Base-by-base conservation (phyloP, 2,888 invertebrate genomes). In the Sarcophaga caerulescens region DNA sequence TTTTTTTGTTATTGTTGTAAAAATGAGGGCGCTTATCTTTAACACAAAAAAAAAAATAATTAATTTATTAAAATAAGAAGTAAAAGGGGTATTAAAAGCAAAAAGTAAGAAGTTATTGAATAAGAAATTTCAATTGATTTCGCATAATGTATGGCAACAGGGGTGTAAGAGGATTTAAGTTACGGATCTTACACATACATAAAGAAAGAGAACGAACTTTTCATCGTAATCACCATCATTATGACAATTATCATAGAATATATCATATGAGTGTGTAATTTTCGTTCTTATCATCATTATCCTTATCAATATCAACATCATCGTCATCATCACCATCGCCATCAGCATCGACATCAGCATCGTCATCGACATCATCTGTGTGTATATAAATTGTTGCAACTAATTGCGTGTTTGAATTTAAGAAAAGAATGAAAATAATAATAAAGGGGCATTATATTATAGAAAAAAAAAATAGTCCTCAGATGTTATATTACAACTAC, bases 331-430 rank as follows among this genome's bases (percentile, higher is more conserved):
- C 65, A 19, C 21, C 77, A 59, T 44, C 52, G 57, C 17, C 65
- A 59, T 65, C 70, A 57, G 35, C 35, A 74, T 78, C 71, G 47
- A 14, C 59, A 77, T 71, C 66, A 62, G 52, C 45, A 79, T 69
- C 10, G 14, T n/a, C 23, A 60, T 19, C 68, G 45, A 23, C 57
- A 76, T 59, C 65, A 45, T 76, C 59, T 52, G 52, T 52, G 5
- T 17, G 52, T 52, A 5, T 4, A 52, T 52, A 52, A 83, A 82
- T 75, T 85, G 70, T 84, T 84, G 84, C 70, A 84, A 84, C 84
- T 86, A 86, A 86, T 86, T 86, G 86, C 84, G 74, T 86, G 86
- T 84, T 84, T 84, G 79, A 84, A 80, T 65, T 23, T 17, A 60
- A 69, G 52, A 19, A 82, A 23, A 65, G 23, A 65, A 65, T 35